phyloP scores from a whole-genome alignment of 2,113 vertebrate species.

The Cochlearius cochlearius region DNA sequence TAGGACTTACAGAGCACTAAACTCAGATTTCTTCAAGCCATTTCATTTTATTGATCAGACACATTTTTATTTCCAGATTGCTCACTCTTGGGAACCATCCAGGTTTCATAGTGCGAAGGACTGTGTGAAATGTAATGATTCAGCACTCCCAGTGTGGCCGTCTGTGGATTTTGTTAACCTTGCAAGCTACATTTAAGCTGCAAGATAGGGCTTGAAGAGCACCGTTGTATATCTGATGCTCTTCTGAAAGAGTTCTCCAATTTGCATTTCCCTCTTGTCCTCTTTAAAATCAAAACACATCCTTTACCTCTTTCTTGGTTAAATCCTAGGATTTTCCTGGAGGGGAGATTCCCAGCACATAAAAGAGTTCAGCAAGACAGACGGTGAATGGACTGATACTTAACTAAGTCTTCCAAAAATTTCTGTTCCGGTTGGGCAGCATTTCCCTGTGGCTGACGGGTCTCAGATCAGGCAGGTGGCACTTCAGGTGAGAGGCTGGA shows the following conservation, averaged over 20 bases:
- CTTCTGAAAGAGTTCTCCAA: not conserved
- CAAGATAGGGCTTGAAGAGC: not conserved
- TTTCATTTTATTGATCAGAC: conserved; percentile 58
- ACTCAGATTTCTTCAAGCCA: conserved; percentile 34
- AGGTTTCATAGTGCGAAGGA: conserved; percentile 13
- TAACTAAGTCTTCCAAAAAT: not conserved
- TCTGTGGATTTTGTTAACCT: conserved; percentile 28
- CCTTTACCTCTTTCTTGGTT: not conserved
- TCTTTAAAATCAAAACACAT: not conserved
- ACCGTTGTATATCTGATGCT: not conserved
- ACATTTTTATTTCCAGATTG: conserved; percentile 42
- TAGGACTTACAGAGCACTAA: not conserved
- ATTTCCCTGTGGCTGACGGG: not conserved
- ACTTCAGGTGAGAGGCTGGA: not conserved
- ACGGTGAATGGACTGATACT: not conserved
- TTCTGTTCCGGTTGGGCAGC: not conserved
- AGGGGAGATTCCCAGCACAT: not conserved
- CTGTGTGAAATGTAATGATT: conserved; percentile 42
- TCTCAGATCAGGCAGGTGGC: not conserved
- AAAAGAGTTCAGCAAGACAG: not conserved
- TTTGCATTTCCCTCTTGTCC: not conserved
- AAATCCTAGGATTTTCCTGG: not conserved
- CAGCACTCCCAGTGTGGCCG: not conserved
- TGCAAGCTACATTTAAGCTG: not conserved
- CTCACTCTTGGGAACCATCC: conserved; percentile 36